phyloP scores from a whole-genome alignment of 2,888 invertebrate genomes.

The Congeria kusceri region DNA sequence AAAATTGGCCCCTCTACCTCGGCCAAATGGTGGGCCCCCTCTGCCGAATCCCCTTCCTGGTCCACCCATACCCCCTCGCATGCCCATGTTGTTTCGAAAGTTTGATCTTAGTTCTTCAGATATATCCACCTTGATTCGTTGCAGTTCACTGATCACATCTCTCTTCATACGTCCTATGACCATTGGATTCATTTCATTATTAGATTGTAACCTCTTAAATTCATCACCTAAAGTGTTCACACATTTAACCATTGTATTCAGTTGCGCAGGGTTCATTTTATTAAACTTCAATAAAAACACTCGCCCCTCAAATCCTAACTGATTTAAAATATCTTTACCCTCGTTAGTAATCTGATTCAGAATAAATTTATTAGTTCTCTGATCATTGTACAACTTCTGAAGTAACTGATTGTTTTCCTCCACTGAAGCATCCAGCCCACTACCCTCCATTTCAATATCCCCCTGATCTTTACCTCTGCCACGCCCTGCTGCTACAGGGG shows the following conservation, averaged over 20 bases:
- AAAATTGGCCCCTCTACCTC: constrained; percentile 32
- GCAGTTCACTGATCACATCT: constrained; percentile 51
- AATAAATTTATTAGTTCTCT: constrained; percentile 58
- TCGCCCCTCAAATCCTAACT: constrained; percentile 53
- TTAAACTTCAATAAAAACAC: constrained; percentile 46
- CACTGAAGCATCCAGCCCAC: constrained; percentile 6
- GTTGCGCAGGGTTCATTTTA: constrained; percentile 55
- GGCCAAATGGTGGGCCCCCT: constrained; percentile 13
- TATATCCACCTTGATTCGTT: constrained; percentile 32
- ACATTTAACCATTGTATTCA: constrained; percentile 54
- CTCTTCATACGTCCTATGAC: constrained; percentile 49
- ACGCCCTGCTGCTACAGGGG: neutral
- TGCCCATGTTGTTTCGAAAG: neutral
- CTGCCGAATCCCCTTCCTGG: constrained; percentile 30
- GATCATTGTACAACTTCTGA: constrained; percentile 38
- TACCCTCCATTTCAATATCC: constrained; percentile 19
- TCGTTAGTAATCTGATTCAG: constrained; percentile 49
- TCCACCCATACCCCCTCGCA: neutral
- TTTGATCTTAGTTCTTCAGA: constrained; percentile 4
- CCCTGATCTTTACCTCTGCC: constrained; percentile 9
- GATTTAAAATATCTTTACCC: constrained; percentile 39
- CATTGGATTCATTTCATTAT: constrained; percentile 39
- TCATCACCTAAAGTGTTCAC: constrained; percentile 60
- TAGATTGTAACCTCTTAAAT: constrained; percentile 37
- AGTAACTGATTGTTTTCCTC: constrained; percentile 23